Conservation (phyloP, 1,140 invertebrate genomes). For the Sarcophaga bullata region DNA sequence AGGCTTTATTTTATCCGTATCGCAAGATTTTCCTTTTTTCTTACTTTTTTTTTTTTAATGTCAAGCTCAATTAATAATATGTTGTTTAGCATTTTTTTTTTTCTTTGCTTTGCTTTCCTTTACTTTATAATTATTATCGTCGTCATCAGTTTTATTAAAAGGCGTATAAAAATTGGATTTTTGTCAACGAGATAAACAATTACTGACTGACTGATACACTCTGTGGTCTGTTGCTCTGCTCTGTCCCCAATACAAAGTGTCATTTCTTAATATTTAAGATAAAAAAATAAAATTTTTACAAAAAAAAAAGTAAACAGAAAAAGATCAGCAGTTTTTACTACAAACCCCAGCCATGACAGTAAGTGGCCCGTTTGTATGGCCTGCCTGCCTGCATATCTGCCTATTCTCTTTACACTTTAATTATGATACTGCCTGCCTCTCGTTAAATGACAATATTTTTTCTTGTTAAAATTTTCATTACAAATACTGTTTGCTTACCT, state of each 20-base stretch:
- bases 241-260: neutral
- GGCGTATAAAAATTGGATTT: constrained; percentile 39
- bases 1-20: too few relatives aligned
- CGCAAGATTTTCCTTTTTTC: neutral
- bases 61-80: constrained; percentile 36
- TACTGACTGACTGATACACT: too few relatives aligned
- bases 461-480: too few relatives aligned
- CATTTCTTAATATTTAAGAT: neutral
- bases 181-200: constrained; percentile 15
- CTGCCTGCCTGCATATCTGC: too few relatives aligned
- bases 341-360: neutral
- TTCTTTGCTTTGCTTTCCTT: neutral
- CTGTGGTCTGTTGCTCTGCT: too few relatives aligned
- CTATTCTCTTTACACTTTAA: too few relatives aligned
- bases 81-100: neutral
- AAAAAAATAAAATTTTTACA: neutral
- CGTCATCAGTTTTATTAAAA: constrained; percentile 15
- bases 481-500: constrained; percentile 14
- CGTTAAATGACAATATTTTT: too few relatives aligned
- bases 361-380: too few relatives aligned
- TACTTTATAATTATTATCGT: neutral
- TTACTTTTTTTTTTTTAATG: constrained; percentile 9
- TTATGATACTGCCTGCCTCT: too few relatives aligned
- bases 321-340: neutral
- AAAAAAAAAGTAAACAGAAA: too few relatives aligned